Conservation (phyloP, 2,797 vertebrate genomes). For the Tolypeutes matacus region DNA sequence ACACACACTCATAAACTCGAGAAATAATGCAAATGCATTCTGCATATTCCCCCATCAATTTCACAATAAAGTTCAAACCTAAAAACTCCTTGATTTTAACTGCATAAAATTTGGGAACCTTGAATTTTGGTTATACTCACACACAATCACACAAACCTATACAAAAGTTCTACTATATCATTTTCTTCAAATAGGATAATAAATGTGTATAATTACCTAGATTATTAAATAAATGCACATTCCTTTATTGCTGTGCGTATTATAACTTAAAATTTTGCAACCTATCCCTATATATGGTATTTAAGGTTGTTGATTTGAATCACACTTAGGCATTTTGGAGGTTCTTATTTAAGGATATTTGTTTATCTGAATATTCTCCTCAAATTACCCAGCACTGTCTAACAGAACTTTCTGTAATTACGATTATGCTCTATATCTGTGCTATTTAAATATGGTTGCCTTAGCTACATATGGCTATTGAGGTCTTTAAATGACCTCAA, state of each 20-base stretch:
- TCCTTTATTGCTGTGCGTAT: not conserved
- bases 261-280: not conserved
- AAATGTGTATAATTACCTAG: not conserved
- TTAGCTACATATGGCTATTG: not conserved
- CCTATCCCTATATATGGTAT: not conserved
- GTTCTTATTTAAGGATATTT: not conserved
- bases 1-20: not conserved
- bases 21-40: not conserved
- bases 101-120: not conserved
- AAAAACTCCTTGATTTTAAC: not conserved
- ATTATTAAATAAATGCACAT: not conserved
- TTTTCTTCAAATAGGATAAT: not conserved
- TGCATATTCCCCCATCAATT: not conserved
- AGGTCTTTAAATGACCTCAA: not conserved
- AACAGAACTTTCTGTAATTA: not conserved
- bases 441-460: not conserved
- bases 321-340: fast-evolving
- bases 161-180: not conserved
- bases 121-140: not conserved
- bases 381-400: not conserved
- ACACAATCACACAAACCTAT: not conserved
- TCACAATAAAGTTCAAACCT: not conserved
- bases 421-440: not conserved
- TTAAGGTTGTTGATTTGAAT: not conserved
- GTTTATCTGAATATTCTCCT: not conserved